Evolutionary conservation across 2,797 vertebrate species (phyloP).

Genomic region (Sebastiscus tertius): DNA sequence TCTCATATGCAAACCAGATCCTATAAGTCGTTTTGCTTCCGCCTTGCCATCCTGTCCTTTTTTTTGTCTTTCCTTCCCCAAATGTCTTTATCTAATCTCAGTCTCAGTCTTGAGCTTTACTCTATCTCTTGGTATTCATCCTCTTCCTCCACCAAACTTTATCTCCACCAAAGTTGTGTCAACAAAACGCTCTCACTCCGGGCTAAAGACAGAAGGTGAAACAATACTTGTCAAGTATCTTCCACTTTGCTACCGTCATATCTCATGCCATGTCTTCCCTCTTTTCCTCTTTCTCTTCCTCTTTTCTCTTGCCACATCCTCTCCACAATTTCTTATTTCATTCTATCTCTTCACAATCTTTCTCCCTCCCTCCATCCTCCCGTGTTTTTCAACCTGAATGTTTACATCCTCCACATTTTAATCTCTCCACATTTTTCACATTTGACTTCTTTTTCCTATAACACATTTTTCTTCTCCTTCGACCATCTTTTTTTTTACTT

Average conservation of each 20-base stretch:
- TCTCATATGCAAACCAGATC: neutral
- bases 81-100: constrained; percentile 50
- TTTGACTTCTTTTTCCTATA: neutral
- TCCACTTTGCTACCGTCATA: constrained; percentile 8
- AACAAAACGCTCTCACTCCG: constrained; percentile 35
- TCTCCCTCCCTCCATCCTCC: neutral
- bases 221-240: constrained; percentile 37
- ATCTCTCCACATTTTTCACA: neutral
- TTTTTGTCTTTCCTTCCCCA: neutral
- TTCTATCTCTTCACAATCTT: neutral
- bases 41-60: neutral
- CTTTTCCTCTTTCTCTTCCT: constrained; percentile 4
- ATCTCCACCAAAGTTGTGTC: constrained; percentile 41
- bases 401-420: neutral
- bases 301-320: neutral
- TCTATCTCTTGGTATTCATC: constrained; percentile 22
- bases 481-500: neutral
- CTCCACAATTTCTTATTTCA: neutral
- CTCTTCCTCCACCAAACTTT: constrained; percentile 15
- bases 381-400: neutral
- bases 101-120: neutral
- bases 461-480: neutral
- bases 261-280: constrained; percentile 3
- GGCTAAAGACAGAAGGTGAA: constrained; percentile 25
- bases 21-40: neutral